Conservation (phyloP, 2,113 vertebrate genomes). For the Egretta garzetta region DNA sequence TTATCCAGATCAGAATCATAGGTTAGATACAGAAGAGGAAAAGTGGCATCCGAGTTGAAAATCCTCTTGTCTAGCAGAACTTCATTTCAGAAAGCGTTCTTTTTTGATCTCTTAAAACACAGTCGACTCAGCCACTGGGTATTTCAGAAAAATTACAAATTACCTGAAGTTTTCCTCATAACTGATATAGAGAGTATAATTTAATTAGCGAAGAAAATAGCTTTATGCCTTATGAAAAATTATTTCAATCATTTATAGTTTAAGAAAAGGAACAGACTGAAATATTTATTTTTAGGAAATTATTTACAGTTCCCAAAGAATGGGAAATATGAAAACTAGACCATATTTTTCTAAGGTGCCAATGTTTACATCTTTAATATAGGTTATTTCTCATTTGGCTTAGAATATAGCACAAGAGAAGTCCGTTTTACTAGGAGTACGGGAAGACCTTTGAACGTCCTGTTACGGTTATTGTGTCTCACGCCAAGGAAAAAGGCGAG, state of each 20-base stretch:
- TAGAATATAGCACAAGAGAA: background rate
- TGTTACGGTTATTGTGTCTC: background rate
- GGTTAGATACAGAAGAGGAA: background rate
- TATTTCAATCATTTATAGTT: background rate
- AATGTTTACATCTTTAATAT: background rate
- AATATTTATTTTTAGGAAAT: background rate
- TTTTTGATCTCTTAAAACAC: background rate
- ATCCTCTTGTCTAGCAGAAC: background rate
- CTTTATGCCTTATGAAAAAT: background rate
- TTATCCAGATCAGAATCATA: background rate
- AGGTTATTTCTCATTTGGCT: background rate
- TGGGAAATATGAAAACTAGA: background rate
- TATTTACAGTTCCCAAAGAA: background rate
- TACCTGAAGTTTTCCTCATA: background rate
- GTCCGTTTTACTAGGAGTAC: background rate
- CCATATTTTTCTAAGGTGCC: fast-evolving
- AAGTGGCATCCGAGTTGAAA: background rate
- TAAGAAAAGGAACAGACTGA: background rate
- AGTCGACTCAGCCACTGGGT: background rate
- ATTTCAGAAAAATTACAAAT: background rate
- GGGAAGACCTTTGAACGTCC: background rate
- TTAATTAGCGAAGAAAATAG: background rate
- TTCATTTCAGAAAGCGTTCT: background rate
- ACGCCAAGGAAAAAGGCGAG: background rate
- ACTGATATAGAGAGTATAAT: background rate